Conservation (phyloP, 2,113 vertebrate species). For the Bettongia penicillata region DNA sequence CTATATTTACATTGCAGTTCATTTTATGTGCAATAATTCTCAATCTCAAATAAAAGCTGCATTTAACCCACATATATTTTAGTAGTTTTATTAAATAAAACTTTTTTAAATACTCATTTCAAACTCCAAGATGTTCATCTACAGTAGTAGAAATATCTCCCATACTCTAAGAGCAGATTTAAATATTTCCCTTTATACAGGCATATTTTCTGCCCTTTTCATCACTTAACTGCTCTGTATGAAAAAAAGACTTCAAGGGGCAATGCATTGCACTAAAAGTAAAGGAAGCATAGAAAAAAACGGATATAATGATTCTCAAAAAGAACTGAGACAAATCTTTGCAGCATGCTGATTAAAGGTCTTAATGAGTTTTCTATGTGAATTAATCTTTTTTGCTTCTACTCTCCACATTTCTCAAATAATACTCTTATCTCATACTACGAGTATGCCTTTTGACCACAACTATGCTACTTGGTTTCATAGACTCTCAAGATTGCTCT, state of each 20-base stretch:
- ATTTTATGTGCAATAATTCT: no score
- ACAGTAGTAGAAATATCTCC: background rate
- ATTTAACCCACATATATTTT: no score
- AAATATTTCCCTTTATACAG: background rate
- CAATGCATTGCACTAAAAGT: no score
- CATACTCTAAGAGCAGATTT: background rate
- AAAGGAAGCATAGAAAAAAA: no score
- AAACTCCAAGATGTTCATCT: background rate
- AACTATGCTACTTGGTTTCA: no score
- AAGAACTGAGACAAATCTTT: background rate
- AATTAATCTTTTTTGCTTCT: background rate
- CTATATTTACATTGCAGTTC: no score
- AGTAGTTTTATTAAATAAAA: background rate
- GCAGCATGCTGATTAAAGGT: background rate
- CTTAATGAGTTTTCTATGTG: background rate
- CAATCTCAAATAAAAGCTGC: no score
- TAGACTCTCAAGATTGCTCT: no score
- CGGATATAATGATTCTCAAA: background rate
- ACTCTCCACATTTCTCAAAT: background rate
- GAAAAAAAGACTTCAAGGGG: no score
- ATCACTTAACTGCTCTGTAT: no score
- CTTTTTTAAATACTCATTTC: background rate
- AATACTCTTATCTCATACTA: background rate
- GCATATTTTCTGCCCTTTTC: background rate
- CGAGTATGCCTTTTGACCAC: background rate